Base-by-base conservation (phyloP, 92 coral and sea anemone genomes). In the Siderastrea siderea region DNA sequence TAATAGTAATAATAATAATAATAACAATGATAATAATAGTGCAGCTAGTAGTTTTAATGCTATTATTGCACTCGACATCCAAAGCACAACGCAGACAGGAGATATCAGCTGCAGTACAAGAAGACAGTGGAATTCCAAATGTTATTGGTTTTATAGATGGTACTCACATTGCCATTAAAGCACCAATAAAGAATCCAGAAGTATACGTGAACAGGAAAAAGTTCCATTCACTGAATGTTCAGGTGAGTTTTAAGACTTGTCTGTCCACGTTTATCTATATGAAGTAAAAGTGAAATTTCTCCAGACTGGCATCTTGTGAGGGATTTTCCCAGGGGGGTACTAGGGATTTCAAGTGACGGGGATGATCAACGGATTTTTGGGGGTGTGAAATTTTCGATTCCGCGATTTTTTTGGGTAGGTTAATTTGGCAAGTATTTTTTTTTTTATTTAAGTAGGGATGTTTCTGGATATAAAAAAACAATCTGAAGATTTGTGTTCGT, bases 11-110 rank as follows among this genome's bases (percentile, higher is more conserved):
- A 26, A 26, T 26, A 26, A 26, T 26, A 26, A 26, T 26, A 26
- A 26, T 26, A 26, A 26, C 0, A 26, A 26, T 26, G 0, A 26
- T 26, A 26, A 26, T 26, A 26, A 26, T 0, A 61, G 66, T 11
- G 66, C 66, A 61, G n/a, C 66, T 61, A n/a, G 66, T 61, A n/a
- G 12, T 61, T 61, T 61, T 61, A 61, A 61, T 61, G 66, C 66
- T 19, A 46, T 11, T 68, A 68, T 19, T 12, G 49, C 10, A 46
- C 16, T 68, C 26, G n/a, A 68, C 74, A 68, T 68, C 47, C 74
- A 68, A 68, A 17, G 2, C 74, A 10, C 74, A 68, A 3, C 74
- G 49, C 74, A 68, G 74, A 68, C 74, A 68, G 74, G 15, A 68
- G 26, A 68, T 68, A 68, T 68, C 47, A 14, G 26, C 74, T 26